Percentiles rank a stretch among this genome's conserved stretches.
Evolutionary conservation across 2,888 invertebrate genomes (phyloP).

Genomic region (Malthinus seriepunctatus): DNA sequence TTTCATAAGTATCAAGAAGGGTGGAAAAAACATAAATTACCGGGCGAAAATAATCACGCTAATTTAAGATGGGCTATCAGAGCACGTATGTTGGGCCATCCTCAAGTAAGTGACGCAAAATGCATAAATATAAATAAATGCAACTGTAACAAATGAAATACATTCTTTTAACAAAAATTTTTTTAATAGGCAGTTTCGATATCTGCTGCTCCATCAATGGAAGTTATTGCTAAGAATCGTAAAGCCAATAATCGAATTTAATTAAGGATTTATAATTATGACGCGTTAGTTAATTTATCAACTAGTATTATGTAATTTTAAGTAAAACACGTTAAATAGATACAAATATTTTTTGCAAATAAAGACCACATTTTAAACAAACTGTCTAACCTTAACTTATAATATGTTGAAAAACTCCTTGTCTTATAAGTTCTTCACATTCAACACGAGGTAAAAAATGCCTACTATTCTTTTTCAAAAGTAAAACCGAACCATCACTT

Average conservation of each 20-base stretch:
- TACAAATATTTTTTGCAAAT: too few relatives aligned
- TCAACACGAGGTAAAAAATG: constrained; percentile 87
- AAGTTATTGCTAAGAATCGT: constrained; percentile 3
- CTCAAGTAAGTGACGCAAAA: constrained; percentile 33
- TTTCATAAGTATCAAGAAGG: constrained; percentile 76
- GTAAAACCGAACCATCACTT: constrained; percentile 88
- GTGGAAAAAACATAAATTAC: constrained; percentile 76
- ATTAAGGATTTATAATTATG: neutral
- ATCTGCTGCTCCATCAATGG: constrained; percentile 13
- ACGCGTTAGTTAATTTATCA: neutral
- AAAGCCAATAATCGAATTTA: neutral
- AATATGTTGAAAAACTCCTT: constrained; percentile 85
- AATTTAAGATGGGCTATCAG: constrained; percentile 72
- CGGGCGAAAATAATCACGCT: constrained; percentile 71
- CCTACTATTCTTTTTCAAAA: constrained; percentile 87
- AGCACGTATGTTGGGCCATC: constrained; percentile 66
- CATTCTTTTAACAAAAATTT: neutral
- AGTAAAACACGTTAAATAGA: neutral
- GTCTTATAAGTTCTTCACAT: constrained; percentile 87
- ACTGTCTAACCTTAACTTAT: constrained; percentile 41
- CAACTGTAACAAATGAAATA: neutral
- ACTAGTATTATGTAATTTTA: neutral
- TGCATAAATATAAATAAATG: neutral
- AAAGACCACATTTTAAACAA: too few relatives aligned
- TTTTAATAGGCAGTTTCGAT: neutral